phyloP scores from a whole-genome alignment of 1,140 invertebrate species.

The Colletes gigas region DNA sequence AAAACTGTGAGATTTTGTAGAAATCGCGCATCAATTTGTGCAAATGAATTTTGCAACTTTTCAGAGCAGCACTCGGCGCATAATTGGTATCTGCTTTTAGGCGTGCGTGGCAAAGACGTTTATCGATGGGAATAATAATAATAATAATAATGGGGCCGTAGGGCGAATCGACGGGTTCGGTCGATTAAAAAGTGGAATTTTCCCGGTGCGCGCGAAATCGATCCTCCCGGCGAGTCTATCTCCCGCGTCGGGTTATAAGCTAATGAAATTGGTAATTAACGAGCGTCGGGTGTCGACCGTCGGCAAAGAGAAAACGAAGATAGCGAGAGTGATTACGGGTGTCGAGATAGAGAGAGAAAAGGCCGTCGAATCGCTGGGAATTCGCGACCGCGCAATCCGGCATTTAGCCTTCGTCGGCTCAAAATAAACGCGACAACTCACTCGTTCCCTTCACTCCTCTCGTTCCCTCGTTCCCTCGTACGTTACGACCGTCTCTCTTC shows the following conservation, averaged over 20 bases:
- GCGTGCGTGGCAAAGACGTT: no score
- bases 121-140: no score
- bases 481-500: conserved; percentile 8
- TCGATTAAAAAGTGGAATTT: background rate
- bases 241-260: background rate
- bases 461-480: background rate
- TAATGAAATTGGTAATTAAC: conserved; percentile 3
- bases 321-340: background rate
- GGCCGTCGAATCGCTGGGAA: conserved; percentile 66
- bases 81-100: no score
- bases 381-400: conserved; percentile 58
- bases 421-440: conserved; percentile 76
- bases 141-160: no score
- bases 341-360: conserved; percentile 27
- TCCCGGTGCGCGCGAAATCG: background rate
- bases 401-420: conserved; percentile 73
- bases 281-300: conserved; percentile 1
- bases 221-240: background rate
- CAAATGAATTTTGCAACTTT: no score
- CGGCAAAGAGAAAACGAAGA: background rate
- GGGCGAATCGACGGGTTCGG: no score
- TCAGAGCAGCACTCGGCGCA: no score
- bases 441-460: conserved; percentile 31
- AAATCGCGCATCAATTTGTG: no score
- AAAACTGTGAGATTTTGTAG: no score